phyloP scores from a whole-genome alignment of 2,797 vertebrate species.

The Lophura swinhoii region DNA sequence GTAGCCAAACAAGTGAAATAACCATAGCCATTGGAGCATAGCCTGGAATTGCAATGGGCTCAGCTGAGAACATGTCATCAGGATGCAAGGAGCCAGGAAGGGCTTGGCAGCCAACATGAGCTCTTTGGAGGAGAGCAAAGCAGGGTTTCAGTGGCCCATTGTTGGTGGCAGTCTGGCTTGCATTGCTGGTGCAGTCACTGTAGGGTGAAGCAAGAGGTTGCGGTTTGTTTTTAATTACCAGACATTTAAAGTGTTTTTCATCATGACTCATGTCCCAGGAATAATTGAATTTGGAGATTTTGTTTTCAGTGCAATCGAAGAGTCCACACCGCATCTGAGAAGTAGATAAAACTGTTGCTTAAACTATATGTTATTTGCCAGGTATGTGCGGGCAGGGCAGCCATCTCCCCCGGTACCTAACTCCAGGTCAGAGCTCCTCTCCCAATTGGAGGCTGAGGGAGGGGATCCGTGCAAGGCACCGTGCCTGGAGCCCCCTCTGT shows the following conservation, averaged over 20 bases:
- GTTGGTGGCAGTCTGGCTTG: neutral
- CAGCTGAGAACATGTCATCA: neutral
- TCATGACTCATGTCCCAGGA: neutral
- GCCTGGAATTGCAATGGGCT: neutral
- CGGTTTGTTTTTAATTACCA: neutral
- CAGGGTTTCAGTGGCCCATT: neutral
- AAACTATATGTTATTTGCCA: neutral
- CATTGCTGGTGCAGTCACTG: neutral
- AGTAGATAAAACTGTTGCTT: neutral
- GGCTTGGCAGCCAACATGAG: neutral
- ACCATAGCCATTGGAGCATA: rapidly evolving
- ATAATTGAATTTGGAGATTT: conserved; percentile 8
- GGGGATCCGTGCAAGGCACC: neutral
- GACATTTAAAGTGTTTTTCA: neutral
- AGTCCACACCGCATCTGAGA: neutral
- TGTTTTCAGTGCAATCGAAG: neutral
- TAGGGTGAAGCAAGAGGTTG: neutral
- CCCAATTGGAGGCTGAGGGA: neutral
- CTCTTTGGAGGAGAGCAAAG: neutral
- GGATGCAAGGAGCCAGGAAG: neutral
- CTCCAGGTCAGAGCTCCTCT: conserved; percentile 8
- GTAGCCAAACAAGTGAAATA: neutral
- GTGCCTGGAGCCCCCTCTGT: conserved; percentile 16
- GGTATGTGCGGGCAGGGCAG: neutral
- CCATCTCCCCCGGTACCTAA: neutral